These are phyloP conservation scores for Falco berigora DNA, from an alignment of 2,797 vertebrate genomes.

Conservation along the genomic window DNA sequence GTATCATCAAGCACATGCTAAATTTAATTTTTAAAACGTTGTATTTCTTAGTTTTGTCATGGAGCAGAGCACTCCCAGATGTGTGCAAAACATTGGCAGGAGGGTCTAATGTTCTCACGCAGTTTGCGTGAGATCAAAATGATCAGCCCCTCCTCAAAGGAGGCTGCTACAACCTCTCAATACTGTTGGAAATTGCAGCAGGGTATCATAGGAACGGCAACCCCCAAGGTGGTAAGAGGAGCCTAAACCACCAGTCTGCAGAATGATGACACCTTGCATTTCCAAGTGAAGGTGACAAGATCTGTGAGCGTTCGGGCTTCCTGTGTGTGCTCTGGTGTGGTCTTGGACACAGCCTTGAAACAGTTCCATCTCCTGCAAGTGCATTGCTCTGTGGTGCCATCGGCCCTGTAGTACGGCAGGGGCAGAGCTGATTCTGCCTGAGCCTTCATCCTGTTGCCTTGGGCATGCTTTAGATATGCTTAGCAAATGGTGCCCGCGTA, in stretches of 20 bases:
- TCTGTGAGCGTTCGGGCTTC: neutral
- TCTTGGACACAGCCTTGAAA: neutral
- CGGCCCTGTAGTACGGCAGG: neutral
- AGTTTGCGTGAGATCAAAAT: neutral
- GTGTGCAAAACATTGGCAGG: too few relatives aligned
- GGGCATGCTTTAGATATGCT: neutral
- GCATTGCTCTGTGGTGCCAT: rapidly evolving
- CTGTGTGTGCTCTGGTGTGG: neutral
- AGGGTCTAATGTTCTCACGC: too few relatives aligned
- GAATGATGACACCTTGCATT: neutral
- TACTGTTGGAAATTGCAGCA: neutral
- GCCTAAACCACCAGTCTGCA: neutral
- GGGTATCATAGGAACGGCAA: neutral
- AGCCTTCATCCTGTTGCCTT: neutral
- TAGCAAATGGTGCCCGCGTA: neutral
- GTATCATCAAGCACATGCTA: neutral
- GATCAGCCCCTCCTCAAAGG: neutral
- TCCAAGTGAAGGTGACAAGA: neutral
- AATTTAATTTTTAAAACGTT: neutral
- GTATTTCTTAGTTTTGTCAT: neutral
- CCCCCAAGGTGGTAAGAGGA: neutral
- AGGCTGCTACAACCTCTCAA: neutral
- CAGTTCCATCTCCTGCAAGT: neutral
- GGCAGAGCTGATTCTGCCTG: neutral
- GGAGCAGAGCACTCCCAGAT: neutral